Evolutionary conservation across 2,888 invertebrate species (phyloP).

Genomic region (Tanytarsus gracilentus): DNA sequence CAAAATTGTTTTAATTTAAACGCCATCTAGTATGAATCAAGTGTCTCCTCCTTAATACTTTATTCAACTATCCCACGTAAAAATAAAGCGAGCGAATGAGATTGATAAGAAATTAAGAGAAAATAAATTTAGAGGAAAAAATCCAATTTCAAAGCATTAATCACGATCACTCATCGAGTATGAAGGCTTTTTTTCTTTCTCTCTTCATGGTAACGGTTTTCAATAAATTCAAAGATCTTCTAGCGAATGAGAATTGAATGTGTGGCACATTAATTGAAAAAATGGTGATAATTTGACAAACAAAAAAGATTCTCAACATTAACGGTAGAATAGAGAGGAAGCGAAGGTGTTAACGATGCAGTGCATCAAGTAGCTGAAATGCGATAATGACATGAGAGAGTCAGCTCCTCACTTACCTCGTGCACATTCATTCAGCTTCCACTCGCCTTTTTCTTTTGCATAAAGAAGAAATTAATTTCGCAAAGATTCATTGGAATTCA

Average conservation of each 20-base stretch:
- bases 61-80: too few species aligned
- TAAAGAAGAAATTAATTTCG: background rate
- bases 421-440: too few species aligned
- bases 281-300: conserved; percentile 9
- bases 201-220: too few species aligned
- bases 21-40: too few species aligned
- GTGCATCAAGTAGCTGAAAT: conserved; percentile 17
- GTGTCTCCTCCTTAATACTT: too few species aligned
- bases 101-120: background rate
- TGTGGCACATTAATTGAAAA: conserved; percentile 4
- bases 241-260: too few species aligned
- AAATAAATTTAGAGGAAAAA: background rate
- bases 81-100: too few species aligned
- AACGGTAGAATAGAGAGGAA: background rate
- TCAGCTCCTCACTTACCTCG: background rate
- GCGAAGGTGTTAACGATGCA: conserved; percentile 18
- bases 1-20: too few species aligned
- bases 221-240: too few species aligned
- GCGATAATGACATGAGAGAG: conserved; percentile 3
- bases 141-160: too few species aligned
- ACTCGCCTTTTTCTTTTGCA: background rate
- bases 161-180: too few species aligned
- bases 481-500: conserved; percentile 5
- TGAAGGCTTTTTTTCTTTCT: too few species aligned
- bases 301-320: background rate